A percentile compares a stretch with the other conserved stretches of the same genome.
phyloP scores from a whole-genome alignment of 2,113 vertebrate genomes.

The Grammomys surdaster region DNA sequence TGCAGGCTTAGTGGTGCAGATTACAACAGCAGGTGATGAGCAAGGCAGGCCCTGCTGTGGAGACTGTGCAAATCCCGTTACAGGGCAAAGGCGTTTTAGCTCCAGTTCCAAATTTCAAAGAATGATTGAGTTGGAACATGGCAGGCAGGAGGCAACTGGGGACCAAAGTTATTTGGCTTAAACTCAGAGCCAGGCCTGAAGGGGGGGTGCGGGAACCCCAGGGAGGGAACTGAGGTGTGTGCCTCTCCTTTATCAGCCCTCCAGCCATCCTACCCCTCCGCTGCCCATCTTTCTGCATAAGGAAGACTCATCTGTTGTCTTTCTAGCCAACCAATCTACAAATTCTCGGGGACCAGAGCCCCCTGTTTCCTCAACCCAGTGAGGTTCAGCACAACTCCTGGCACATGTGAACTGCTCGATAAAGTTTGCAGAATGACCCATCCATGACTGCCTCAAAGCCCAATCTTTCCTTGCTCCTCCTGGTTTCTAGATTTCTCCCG shows the following conservation, averaged over 20 bases:
- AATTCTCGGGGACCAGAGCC: neutral
- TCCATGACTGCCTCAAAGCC: neutral
- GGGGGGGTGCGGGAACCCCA: neutral
- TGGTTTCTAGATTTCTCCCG: neutral
- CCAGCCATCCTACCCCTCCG: neutral
- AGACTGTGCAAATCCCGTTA: slow-evolving; percentile 84
- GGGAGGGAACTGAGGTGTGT: neutral
- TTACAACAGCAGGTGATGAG: slow-evolving; percentile 85
- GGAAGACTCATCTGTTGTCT: slow-evolving; percentile 42
- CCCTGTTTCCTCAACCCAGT: neutral
- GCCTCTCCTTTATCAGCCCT: neutral
- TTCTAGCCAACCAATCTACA: neutral
- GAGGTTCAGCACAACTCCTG: neutral
- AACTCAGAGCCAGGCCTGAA: slow-evolving; percentile 41
- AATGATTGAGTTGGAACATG: slow-evolving; percentile 74
- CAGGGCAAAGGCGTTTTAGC: slow-evolving; percentile 69
- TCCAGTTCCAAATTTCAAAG: slow-evolving; percentile 76
- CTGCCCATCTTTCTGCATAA: slow-evolving; percentile 28
- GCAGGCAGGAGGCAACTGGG: slow-evolving; percentile 62
- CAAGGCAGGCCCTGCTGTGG: slow-evolving; percentile 60
- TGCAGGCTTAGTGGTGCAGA: slow-evolving; percentile 78
- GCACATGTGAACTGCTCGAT: slow-evolving; percentile 1
- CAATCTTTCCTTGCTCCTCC: slow-evolving; percentile 1
- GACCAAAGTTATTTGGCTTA: slow-evolving; percentile 58
- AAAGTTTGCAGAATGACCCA: neutral